Percentiles rank a stretch among this genome's conserved stretches.
Evolutionary conservation across 1,140 invertebrate species (phyloP).

Genomic region (Matsumurasca onukii): DNA sequence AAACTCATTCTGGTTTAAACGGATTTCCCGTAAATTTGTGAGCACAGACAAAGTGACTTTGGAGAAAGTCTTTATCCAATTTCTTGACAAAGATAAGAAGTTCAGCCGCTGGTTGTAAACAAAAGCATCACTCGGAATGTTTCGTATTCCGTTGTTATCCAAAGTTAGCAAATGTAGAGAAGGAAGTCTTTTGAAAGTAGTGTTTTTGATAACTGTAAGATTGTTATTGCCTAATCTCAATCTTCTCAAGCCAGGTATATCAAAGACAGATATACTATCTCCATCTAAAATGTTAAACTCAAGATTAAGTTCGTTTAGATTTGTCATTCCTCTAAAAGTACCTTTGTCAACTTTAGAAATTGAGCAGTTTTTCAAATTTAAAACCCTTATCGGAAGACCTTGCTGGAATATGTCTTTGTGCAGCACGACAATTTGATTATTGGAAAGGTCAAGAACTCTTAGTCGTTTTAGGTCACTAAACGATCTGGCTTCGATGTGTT

Average conservation of each 20-base stretch:
- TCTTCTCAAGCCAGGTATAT: constrained; percentile 68
- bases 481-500: constrained; percentile 56
- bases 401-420: constrained; percentile 17
- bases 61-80: constrained; percentile 62
- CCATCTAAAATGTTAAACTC: constrained; percentile 69
- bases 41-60: constrained; percentile 66
- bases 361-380: constrained; percentile 54
- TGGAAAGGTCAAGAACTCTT: constrained; percentile 59
- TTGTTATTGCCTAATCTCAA: constrained; percentile 74
- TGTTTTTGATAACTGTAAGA: constrained; percentile 60
- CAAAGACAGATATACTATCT: constrained; percentile 61
- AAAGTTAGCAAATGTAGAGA: constrained; percentile 69
- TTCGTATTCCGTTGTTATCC: constrained; percentile 63
- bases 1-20: constrained; percentile 69
- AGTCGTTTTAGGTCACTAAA: constrained; percentile 59
- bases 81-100: constrained; percentile 68
- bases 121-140: constrained; percentile 67
- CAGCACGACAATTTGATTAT: constrained; percentile 54
- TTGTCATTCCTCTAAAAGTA: constrained; percentile 61
- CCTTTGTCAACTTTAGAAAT: constrained; percentile 59
- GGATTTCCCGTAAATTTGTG: constrained; percentile 69
- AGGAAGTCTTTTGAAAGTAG: constrained; percentile 68
- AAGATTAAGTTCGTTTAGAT: constrained; percentile 67
- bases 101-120: constrained; percentile 70
- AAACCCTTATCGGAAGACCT: constrained; percentile 10